Evolutionary conservation across 53 echinoderm and acorn worm species (phyloP).

Genomic region (Pentamera pediparva): DNA sequence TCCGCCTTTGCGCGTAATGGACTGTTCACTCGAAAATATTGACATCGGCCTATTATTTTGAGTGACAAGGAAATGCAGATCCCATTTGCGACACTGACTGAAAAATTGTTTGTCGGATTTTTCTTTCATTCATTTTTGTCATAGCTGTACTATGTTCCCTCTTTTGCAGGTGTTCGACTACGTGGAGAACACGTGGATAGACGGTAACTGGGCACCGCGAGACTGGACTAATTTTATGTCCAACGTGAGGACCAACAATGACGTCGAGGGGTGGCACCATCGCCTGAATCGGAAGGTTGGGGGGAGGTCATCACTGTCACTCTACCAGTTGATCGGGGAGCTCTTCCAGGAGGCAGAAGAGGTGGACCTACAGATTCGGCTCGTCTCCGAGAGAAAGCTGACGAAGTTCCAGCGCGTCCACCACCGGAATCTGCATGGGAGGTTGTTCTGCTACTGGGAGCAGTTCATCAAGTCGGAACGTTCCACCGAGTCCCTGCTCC

Average conservation of each 20-base stretch:
- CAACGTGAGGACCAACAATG: conserved; percentile 2
- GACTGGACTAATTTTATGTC: not conserved
- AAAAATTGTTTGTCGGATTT: no score
- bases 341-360: not conserved
- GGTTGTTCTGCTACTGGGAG: not conserved
- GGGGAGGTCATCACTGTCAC: not conserved
- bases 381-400: not conserved
- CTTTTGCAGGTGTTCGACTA: no score
- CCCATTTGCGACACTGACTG: no score
- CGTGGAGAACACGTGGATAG: no score
- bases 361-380: not conserved
- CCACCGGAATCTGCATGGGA: not conserved
- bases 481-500: not conserved
- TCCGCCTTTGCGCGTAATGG: no score
- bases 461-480: not conserved
- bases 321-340: no score
- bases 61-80: no score
- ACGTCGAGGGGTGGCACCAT: conserved; percentile 28
- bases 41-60: no score
- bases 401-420: not conserved
- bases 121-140: no score
- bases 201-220: not conserved
- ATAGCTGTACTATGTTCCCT: no score
- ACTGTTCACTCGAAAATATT: no score
- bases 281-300: not conserved